phyloP scores from a whole-genome alignment of 2,113 vertebrate species.

The Gopherus flavomarginatus region DNA sequence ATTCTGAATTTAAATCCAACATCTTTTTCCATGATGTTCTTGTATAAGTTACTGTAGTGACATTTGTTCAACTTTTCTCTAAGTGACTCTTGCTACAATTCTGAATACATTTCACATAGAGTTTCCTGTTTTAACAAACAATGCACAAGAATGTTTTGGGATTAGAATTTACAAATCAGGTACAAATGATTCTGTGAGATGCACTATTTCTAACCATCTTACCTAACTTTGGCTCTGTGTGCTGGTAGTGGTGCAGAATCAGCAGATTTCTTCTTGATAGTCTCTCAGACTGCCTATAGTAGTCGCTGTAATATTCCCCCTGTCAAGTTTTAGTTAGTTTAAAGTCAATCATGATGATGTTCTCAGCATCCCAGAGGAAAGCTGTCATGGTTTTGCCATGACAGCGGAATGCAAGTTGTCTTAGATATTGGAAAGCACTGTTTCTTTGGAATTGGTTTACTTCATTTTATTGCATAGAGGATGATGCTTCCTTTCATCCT shows the following conservation, averaged over 20 bases:
- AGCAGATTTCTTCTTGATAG: background rate
- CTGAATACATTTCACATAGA: background rate
- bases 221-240: background rate
- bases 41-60: background rate
- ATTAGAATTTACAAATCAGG: background rate
- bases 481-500: background rate
- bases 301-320: background rate
- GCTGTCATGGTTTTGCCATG: background rate
- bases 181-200: background rate
- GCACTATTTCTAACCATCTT: background rate
- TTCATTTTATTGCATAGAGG: background rate
- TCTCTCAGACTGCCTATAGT: background rate
- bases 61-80: background rate
- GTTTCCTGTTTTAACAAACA: background rate
- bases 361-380: background rate
- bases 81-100: background rate
- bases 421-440: background rate
- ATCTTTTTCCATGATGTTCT: background rate
- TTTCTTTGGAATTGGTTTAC: background rate
- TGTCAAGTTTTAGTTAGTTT: background rate
- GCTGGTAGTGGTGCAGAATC: background rate
- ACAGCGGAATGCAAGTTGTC: background rate
- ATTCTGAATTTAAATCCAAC: fast-evolving
- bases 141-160: background rate
- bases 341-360: slow-evolving; percentile 16